These are phyloP conservation scores for Thumatha senex DNA, from an alignment of 2,888 invertebrate genomes.

Conservation along the genomic window DNA sequence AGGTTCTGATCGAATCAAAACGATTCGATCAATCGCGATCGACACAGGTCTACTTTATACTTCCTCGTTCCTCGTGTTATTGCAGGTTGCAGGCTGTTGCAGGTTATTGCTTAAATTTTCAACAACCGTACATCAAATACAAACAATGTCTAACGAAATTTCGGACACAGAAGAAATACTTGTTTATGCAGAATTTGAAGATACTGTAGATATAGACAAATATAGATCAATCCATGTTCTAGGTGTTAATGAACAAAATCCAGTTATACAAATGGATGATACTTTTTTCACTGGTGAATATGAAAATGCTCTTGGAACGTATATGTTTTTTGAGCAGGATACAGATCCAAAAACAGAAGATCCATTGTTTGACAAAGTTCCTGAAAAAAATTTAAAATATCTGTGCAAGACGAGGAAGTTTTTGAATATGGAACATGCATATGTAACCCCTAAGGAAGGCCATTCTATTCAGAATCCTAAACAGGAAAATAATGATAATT, in stretches of 20 bases:
- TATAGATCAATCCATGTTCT: constrained; percentile 81
- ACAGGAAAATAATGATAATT: constrained; percentile 42
- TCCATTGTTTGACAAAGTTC: constrained; percentile 81
- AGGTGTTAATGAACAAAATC: constrained; percentile 84
- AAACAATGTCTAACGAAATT: constrained; percentile 29
- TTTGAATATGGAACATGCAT: constrained; percentile 86
- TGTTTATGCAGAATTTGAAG: constrained; percentile 84
- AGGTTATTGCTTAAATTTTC: too few relatives aligned
- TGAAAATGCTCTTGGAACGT: constrained; percentile 87
- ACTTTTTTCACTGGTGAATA: constrained; percentile 86
- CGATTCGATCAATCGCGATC: too few relatives aligned
- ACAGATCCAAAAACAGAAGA: constrained; percentile 69
- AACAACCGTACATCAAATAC: not conserved
- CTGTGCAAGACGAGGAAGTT: constrained; percentile 86
- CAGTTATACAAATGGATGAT: constrained; percentile 87
- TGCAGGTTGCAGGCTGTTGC: too few relatives aligned
- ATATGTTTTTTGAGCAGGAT: constrained; percentile 88
- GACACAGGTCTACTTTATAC: too few relatives aligned
- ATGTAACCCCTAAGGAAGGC: constrained; percentile 78
- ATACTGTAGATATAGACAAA: constrained; percentile 74
- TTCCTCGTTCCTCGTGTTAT: too few relatives aligned
- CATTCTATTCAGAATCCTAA: constrained; percentile 39
- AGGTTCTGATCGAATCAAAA: too few relatives aligned
- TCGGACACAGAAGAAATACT: constrained; percentile 81
- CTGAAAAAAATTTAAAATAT: constrained; percentile 83